phyloP scores from a whole-genome alignment of 2,797 vertebrate species.

The Dipus sagitta region DNA sequence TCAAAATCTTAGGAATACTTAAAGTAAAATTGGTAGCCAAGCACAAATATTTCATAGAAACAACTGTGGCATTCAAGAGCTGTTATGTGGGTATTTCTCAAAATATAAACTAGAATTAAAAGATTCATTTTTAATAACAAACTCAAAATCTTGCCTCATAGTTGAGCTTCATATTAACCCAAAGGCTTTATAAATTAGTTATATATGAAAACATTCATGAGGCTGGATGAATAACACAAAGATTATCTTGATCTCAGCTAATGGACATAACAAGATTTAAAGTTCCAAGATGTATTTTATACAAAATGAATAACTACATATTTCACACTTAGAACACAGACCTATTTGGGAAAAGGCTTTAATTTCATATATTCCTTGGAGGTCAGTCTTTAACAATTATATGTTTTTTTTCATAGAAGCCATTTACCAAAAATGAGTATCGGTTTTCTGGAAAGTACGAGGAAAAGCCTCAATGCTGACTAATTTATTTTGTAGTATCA shows the following conservation, averaged over 20 bases:
- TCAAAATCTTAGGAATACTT: constrained; percentile 28
- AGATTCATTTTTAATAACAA: constrained; percentile 51
- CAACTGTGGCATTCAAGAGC: constrained; percentile 4
- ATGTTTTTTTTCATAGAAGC: constrained; percentile 26
- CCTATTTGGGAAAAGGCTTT: constrained; percentile 39
- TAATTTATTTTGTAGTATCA: constrained; percentile 3
- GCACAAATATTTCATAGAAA: constrained; percentile 62
- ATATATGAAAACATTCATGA: neutral
- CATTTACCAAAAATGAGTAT: constrained; percentile 41
- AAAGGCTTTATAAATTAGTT: constrained; percentile 35
- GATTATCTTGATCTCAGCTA: constrained; percentile 33
- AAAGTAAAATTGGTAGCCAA: constrained; percentile 50
- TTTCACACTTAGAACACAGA: constrained; percentile 14
- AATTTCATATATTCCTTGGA: constrained; percentile 12
- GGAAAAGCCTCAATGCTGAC: neutral
- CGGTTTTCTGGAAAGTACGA: constrained; percentile 42
- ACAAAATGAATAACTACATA: constrained; percentile 31
- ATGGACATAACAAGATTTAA: neutral
- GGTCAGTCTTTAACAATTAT: constrained; percentile 30
- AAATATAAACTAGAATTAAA: constrained; percentile 30
- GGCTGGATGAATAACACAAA: neutral
- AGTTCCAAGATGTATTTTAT: neutral
- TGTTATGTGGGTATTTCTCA: constrained; percentile 39
- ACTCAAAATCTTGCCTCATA: constrained; percentile 42
- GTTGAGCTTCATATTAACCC: constrained; percentile 17